phyloP scores from a whole-genome alignment of 2,113 vertebrate genomes.

The Oxyruncus cristatus region DNA sequence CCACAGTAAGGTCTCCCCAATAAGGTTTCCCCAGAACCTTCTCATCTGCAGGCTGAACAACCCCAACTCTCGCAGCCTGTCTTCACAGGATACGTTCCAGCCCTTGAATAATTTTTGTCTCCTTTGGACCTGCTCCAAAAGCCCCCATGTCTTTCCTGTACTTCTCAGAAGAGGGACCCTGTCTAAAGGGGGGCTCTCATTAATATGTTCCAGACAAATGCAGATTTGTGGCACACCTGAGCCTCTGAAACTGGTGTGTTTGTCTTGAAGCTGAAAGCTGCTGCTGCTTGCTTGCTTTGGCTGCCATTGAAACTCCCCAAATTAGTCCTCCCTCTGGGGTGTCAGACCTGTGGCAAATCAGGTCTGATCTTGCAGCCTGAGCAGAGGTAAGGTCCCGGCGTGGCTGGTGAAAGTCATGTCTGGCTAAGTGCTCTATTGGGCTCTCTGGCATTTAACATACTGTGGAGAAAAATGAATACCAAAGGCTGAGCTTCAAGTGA shows the following conservation, averaged over 20 bases:
- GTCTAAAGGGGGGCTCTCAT: not conserved
- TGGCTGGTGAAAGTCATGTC: not conserved
- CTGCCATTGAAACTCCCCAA: not conserved
- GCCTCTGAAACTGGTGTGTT: not conserved
- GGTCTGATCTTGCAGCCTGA: not conserved
- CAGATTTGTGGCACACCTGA: not conserved
- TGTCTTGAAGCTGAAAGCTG: not conserved
- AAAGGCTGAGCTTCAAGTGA: not conserved
- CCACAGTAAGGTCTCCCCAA: not conserved
- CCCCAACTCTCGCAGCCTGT: not conserved
- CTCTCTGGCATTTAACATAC: not conserved
- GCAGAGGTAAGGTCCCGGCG: not conserved
- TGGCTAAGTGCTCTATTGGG: not conserved
- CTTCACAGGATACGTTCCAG: not conserved
- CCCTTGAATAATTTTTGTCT: not conserved
- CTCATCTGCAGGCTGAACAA: not conserved
- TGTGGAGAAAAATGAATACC: not conserved
- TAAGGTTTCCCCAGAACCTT: not conserved
- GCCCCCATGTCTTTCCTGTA: not conserved
- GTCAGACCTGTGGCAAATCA: not conserved
- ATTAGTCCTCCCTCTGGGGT: not conserved
- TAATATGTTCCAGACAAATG: not conserved
- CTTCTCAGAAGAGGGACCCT: not conserved
- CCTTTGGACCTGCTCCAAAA: not conserved
- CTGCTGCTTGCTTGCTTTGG: not conserved